These are phyloP conservation scores for Zhuqinia jingwanae DNA, from an alignment of 2,888 invertebrate species.

Conservation along the genomic window DNA sequence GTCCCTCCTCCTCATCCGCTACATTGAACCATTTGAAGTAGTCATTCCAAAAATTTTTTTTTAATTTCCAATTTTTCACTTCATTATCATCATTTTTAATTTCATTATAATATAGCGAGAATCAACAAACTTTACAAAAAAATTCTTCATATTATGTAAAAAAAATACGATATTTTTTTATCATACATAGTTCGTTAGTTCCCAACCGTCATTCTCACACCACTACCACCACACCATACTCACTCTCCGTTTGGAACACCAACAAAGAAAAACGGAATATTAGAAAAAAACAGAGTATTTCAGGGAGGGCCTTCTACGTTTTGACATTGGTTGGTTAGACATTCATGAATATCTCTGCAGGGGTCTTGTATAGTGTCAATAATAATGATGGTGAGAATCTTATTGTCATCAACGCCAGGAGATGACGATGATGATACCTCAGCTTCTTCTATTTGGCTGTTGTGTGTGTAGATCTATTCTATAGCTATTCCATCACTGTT, in stretches of 20 bases:
- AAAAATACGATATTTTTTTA: too few species aligned
- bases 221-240: too few species aligned
- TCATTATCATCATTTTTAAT: neutral
- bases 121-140: too few species aligned
- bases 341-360: slow-evolving; percentile 73
- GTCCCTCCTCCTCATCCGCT: neutral
- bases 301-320: slow-evolving; percentile 74
- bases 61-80: too few species aligned
- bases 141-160: too few species aligned
- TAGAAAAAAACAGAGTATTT: slow-evolving; percentile 49
- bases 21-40: too few species aligned
- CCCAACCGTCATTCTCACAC: slow-evolving; percentile 2
- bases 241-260: slow-evolving; percentile 42
- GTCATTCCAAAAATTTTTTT: too few species aligned
- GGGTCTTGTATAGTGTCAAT: slow-evolving; percentile 74
- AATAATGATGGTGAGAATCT: slow-evolving; percentile 77
- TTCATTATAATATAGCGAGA: too few species aligned
- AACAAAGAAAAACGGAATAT: slow-evolving; percentile 46
- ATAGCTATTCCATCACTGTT: slow-evolving; percentile 18
- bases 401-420: slow-evolving; percentile 73
- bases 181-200: too few species aligned
- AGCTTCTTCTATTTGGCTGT: neutral
- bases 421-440: slow-evolving; percentile 32
- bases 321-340: slow-evolving; percentile 76
- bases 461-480: too few species aligned